Percentiles rank a stretch among this genome's conserved stretches.
Evolutionary conservation across 2,113 vertebrate genomes (phyloP).

Genomic region (Protobothrops mucrosquamatus): DNA sequence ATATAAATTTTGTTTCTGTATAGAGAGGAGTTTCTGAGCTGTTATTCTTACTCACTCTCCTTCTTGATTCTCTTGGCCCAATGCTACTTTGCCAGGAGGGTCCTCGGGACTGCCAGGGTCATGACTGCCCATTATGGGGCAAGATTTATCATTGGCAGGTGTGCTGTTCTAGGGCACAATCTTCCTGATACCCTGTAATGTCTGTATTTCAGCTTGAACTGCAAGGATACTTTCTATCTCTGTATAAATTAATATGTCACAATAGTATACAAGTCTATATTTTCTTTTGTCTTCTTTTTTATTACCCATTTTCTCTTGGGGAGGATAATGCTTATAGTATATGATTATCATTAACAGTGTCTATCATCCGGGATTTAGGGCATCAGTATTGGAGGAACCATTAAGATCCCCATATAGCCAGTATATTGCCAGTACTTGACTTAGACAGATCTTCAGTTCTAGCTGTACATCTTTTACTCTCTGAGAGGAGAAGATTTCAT

Average conservation of each 20-base stretch:
- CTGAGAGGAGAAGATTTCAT: not conserved
- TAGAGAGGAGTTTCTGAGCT: constrained; percentile 44
- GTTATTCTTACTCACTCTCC: constrained; percentile 34
- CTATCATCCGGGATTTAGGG: not conserved
- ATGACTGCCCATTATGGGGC: constrained; percentile 71
- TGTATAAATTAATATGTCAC: not conserved
- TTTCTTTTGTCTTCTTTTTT: not conserved
- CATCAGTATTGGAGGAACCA: not conserved
- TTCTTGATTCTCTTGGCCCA: constrained; percentile 39
- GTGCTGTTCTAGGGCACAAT: constrained; percentile 57
- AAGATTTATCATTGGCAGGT: constrained; percentile 81
- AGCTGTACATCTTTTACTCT: not conserved
- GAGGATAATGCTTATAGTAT: not conserved
- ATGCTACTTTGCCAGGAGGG: constrained; percentile 61
- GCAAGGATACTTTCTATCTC: not conserved
- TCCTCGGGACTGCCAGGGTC: constrained; percentile 65
- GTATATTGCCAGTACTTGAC: not conserved
- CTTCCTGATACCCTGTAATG: not conserved
- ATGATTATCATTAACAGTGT: not conserved
- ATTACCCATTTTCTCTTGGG: not conserved
- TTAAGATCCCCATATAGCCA: not conserved
- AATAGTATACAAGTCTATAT: not conserved
- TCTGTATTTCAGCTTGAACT: not conserved
- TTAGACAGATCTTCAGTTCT: not conserved
- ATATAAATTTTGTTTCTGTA: constrained; percentile 26